These are phyloP conservation scores for Tretioscincus oriximinensis DNA, from an alignment of 2,113 vertebrate genomes.

Conservation along the genomic window DNA sequence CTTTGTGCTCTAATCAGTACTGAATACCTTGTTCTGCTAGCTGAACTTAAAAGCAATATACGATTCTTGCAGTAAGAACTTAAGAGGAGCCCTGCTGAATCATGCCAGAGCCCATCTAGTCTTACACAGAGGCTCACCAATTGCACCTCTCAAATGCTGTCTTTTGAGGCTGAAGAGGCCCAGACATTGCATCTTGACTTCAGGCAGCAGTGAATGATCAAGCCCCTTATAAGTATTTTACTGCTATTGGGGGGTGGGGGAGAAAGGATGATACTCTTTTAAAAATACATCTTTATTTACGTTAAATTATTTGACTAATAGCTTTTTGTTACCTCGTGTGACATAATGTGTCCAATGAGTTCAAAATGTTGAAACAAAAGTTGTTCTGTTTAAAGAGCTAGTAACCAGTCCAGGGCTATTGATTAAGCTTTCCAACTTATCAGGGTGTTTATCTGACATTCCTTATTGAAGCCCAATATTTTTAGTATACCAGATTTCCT, in stretches of 20 bases:
- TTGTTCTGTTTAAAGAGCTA: background rate
- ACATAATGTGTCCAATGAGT: background rate
- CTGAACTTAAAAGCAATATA: background rate
- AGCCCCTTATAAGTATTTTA: slow-evolving; percentile 14
- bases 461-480: background rate
- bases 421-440: background rate
- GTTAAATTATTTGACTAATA: background rate
- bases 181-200: too few relatives aligned
- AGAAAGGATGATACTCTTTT: background rate
- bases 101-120: too few relatives aligned
- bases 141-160: too few relatives aligned
- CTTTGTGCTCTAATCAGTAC: slow-evolving; percentile 43
- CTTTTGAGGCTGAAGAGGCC: too few relatives aligned
- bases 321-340: background rate
- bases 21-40: slow-evolving; percentile 25
- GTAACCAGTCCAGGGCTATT: background rate
- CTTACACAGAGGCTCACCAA: too few relatives aligned
- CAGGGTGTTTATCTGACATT: background rate
- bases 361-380: background rate
- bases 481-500: background rate
- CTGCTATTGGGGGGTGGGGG: background rate
- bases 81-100: too few relatives aligned
- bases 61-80: background rate
- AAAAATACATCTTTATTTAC: background rate
- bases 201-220: background rate